These are phyloP conservation scores for Dione vanillae DNA, from an alignment of 2,888 invertebrate genomes.

Conservation along the genomic window DNA sequence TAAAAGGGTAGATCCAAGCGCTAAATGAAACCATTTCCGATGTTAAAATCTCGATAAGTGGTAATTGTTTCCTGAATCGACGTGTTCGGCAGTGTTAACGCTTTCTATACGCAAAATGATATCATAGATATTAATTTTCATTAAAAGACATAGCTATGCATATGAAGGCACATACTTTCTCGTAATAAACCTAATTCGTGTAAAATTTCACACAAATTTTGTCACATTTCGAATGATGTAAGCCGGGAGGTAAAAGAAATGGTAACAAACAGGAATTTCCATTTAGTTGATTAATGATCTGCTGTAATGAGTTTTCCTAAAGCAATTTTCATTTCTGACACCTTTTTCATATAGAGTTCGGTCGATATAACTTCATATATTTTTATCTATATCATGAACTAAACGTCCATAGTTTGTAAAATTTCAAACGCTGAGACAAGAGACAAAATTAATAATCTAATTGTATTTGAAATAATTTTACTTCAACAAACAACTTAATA, in stretches of 20 bases:
- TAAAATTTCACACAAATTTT: background rate
- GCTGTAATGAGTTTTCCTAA: slow-evolving; percentile 21
- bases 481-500: no score
- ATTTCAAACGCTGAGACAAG: no score
- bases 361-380: background rate
- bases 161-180: background rate
- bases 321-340: slow-evolving; percentile 23
- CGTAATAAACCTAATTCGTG: background rate
- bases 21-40: background rate
- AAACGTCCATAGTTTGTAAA: no score
- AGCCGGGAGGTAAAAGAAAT: slow-evolving; percentile 12
- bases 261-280: slow-evolving; percentile 11
- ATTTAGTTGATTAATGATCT: slow-evolving; percentile 23
- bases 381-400: background rate
- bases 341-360: background rate
- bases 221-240: slow-evolving; percentile 9
- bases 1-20: background rate
- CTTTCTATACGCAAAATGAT: no score
- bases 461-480: no score
- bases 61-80: no score
- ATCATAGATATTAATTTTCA: no score
- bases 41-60: background rate
- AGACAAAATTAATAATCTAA: no score
- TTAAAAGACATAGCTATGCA: background rate
- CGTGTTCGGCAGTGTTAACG: no score